A percentile compares a stretch with the other conserved stretches of the same genome.
phyloP scores from a whole-genome alignment of 2,888 invertebrate genomes.

The Pediacus dermestoides region DNA sequence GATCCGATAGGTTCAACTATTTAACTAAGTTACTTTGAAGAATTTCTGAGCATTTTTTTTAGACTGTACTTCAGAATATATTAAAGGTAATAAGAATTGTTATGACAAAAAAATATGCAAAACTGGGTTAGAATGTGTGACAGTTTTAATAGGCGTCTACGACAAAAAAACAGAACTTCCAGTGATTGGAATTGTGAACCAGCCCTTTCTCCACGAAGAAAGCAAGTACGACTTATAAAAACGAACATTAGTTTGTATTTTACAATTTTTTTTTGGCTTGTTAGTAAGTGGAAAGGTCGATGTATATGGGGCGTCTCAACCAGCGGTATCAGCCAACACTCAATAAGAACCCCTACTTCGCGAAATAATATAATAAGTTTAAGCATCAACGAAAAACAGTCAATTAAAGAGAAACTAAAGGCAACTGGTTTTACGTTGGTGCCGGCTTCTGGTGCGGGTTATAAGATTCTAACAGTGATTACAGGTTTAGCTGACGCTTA shows the following conservation, averaged over 20 bases:
- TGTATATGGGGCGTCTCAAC: conserved; percentile 64
- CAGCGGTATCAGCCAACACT: conserved; percentile 25
- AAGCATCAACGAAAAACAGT: conserved; percentile 56
- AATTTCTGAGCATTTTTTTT: conserved; percentile 39
- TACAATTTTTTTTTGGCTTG: too few species aligned
- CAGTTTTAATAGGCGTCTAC: conserved; percentile 86
- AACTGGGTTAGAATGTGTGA: conserved; percentile 80
- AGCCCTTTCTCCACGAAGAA: conserved; percentile 64
- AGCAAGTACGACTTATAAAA: too few species aligned
- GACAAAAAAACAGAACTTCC: conserved; percentile 69
- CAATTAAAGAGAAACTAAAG: conserved; percentile 50
- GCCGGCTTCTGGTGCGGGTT: conserved; percentile 80
- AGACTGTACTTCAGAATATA: conserved; percentile 95
- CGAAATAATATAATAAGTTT: conserved; percentile 51
- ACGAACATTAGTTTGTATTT: too few species aligned
- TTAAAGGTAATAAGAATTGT: conserved; percentile 65
- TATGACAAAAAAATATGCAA: conserved; percentile 56
- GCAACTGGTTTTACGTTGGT: conserved; percentile 55
- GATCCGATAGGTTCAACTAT: conserved; percentile 94
- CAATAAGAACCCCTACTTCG: conserved; percentile 10
- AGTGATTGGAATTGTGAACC: conserved; percentile 81
- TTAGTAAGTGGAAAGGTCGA: conserved; percentile 60
- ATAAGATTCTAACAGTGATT: conserved; percentile 81
- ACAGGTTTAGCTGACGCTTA: conserved; percentile 69
- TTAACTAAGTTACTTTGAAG: too few species aligned